phyloP scores from a whole-genome alignment of 2,797 vertebrate species.

The Silurus aristotelis region DNA sequence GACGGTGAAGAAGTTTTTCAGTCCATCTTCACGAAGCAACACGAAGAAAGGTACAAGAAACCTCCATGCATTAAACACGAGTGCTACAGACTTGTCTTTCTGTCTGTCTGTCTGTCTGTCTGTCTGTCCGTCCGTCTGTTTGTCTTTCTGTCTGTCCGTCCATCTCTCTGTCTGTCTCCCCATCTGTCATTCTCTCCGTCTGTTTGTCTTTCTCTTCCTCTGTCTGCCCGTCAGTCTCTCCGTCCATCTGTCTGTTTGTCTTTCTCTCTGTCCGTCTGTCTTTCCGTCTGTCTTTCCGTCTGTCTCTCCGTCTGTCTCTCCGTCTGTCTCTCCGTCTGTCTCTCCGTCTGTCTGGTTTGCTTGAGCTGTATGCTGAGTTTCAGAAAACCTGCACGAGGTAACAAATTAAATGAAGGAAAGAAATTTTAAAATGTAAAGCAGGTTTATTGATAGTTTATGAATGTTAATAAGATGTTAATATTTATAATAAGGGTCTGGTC shows the following conservation, averaged over 20 bases:
- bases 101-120: neutral
- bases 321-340: too few species aligned
- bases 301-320: neutral
- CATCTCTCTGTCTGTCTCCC: neutral
- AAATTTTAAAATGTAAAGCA: too few species aligned
- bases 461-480: neutral
- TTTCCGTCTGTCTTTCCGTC: too few species aligned
- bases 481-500: neutral
- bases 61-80: neutral
- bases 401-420: neutral
- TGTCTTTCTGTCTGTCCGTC: neutral
- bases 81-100: neutral
- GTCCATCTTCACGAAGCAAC: slow-evolving; percentile 88
- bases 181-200: neutral
- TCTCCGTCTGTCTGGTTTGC: neutral
- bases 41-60: slow-evolving; percentile 85
- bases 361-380: neutral
- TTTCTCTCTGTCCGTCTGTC: neutral
- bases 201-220: neutral
- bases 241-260: neutral
- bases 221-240: neutral
- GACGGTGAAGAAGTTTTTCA: slow-evolving; percentile 98
- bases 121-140: neutral
- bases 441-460: too few species aligned
- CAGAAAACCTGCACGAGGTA: neutral